Evolutionary conservation across 1,140 invertebrate genomes (phyloP).

Genomic region (Pseudomyrmex cubaensis): DNA sequence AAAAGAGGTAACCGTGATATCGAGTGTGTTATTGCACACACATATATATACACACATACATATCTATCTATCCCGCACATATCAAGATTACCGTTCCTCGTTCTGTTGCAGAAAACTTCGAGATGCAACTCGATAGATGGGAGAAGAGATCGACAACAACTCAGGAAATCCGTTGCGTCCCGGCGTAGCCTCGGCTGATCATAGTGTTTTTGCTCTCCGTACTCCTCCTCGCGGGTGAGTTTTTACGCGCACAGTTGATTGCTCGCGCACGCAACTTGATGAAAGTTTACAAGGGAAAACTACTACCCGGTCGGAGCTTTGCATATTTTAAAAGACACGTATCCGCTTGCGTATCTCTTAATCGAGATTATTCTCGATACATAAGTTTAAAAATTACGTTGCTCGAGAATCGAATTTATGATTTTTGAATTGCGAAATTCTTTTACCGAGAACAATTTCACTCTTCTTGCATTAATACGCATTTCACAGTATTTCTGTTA

Average conservation of each 20-base stretch:
- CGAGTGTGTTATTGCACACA: conserved; percentile 66
- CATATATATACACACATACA: background rate
- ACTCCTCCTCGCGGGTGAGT: conserved; percentile 43
- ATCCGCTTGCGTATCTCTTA: background rate
- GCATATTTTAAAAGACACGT: background rate
- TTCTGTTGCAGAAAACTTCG: conserved; percentile 59
- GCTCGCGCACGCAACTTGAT: background rate
- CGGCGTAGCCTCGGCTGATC: background rate
- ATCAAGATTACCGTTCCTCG: conserved; percentile 67
- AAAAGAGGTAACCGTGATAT: conserved; percentile 52
- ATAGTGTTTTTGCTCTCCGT: background rate
- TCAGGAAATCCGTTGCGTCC: background rate
- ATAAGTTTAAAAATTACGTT: background rate
- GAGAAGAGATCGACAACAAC: conserved; percentile 25
- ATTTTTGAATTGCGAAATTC: background rate
- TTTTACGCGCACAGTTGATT: conserved; percentile 19
- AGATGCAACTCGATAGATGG: background rate
- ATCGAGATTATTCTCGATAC: conserved; percentile 7
- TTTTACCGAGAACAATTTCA: background rate
- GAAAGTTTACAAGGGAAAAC: background rate
- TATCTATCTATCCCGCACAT: conserved; percentile 32
- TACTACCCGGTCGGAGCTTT: no score
- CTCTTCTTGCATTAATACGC: background rate
- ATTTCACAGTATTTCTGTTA: conserved; percentile 19
- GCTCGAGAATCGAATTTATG: background rate